Evolutionary conservation across 2,888 invertebrate species (phyloP), one percentile per base, ranked within the genome.

Genomic region (Hydrotaea cyrtoneurina): DNA sequence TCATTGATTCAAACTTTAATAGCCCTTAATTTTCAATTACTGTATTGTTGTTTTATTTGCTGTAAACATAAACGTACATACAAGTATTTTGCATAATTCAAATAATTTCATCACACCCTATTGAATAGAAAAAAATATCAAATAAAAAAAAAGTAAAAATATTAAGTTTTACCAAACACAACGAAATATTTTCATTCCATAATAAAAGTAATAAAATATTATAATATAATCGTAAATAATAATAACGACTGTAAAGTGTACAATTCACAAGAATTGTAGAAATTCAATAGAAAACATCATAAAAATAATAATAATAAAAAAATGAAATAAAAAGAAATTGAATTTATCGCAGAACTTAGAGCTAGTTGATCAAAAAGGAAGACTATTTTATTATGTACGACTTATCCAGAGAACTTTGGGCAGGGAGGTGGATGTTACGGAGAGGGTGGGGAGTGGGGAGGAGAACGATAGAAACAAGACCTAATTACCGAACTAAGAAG

Each of bases 51-150:
- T 50, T 53, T 73, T 73, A 55, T 73, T 73, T 73, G 53, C n/a
- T 73, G 73, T 73, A 57, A 73, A 73, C 53, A 73, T 73, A 31
- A 73, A 64, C 64, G 50, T 66, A 77, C 66, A 53, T 64, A 76
- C 39, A 76, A 53, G 53, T 31, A 62, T 43, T 59, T 59, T 74
- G 39, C 46, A 80, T 75, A 80, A 71, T 71, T 80, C 75, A 80
- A 59, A 79, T 74, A 72, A 80, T 82, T 82, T 85, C 82, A 80
- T 76, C 76, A 79, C 85, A 85, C 85, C 85, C 75, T 85, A 82
- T 69, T 46, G 31, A 69, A 69, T 69, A 69, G 46, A 43, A 69
- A n/a, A 19, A 17, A 46, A 46, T 43, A 19, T 10, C 43, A 8
- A 43, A 21, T 17, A 66, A 39, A 66, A 31, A 43, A 66, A 66